Evolutionary conservation across 2,888 invertebrate genomes (phyloP).

Genomic region (Hecatera dysodea): DNA sequence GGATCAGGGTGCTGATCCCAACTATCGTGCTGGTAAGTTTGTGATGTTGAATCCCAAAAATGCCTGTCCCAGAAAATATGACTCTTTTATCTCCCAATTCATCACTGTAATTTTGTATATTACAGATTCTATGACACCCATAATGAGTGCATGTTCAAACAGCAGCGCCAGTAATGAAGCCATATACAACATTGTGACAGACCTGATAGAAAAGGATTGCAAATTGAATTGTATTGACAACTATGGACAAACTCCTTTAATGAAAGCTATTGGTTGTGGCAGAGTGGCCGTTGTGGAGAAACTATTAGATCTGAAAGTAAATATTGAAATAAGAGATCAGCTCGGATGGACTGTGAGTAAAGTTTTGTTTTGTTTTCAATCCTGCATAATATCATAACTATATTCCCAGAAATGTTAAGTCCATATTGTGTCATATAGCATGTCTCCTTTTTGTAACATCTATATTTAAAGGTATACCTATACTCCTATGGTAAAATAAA

Average conservation of each 20-base stretch:
- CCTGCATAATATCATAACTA: background rate
- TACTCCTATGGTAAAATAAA: too few relatives aligned
- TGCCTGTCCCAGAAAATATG: background rate
- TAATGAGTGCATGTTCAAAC: constrained; percentile 92
- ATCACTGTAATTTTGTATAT: too few relatives aligned
- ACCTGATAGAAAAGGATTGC: constrained; percentile 89
- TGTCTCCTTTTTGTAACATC: too few relatives aligned
- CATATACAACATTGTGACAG: constrained; percentile 85
- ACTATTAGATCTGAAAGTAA: constrained; percentile 87
- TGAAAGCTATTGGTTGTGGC: constrained; percentile 91
- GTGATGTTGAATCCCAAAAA: background rate
- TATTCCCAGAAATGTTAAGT: background rate
- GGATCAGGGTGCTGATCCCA: constrained; percentile 91
- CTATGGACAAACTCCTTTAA: constrained; percentile 91
- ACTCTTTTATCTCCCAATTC: too few relatives aligned
- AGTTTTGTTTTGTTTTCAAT: background rate
- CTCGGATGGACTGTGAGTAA: constrained; percentile 92
- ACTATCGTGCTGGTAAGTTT: constrained; percentile 83
- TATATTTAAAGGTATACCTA: too few relatives aligned
- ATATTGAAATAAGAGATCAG: constrained; percentile 91
- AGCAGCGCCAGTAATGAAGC: constrained; percentile 84
- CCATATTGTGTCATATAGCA: too few relatives aligned
- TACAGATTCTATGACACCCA: constrained; percentile 91
- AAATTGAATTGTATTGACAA: constrained; percentile 90
- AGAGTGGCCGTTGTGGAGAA: constrained; percentile 88